Conservation (phyloP, 2,113 vertebrate genomes). For the Damaliscus lunatus region DNA sequence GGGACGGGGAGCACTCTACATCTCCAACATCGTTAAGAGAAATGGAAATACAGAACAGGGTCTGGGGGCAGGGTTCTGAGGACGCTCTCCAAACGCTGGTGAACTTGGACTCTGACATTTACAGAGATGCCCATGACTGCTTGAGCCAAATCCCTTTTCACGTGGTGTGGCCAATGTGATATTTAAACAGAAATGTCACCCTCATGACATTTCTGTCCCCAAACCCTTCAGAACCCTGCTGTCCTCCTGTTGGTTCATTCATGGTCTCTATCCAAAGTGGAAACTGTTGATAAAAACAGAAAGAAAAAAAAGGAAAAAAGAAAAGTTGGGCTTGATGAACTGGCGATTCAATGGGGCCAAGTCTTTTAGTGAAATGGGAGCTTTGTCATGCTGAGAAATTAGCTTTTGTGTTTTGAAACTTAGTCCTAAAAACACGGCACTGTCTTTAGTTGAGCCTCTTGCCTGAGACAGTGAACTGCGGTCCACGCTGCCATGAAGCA, state of each 20-base stretch:
- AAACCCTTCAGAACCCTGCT: neutral
- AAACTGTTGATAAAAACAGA: neutral
- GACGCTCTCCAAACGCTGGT: neutral
- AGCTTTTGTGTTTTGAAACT: neutral
- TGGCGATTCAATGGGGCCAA: neutral
- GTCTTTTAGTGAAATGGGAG: neutral
- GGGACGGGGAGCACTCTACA: neutral
- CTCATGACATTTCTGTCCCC: neutral
- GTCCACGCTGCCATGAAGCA: fast-evolving
- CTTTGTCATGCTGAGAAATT: neutral
- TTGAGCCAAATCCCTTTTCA: neutral
- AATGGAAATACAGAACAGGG: neutral
- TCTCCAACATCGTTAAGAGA: neutral
- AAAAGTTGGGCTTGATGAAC: neutral
- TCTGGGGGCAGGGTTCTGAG: neutral
- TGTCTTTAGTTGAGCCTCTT: neutral
- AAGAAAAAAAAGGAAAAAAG: neutral
- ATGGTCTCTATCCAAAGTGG: neutral
- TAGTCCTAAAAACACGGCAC: fast-evolving
- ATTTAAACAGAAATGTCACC: conserved; percentile 48
- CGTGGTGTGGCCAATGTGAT: neutral
- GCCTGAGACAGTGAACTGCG: neutral
- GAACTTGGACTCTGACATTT: neutral
- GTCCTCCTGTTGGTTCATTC: neutral
- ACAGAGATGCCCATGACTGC: neutral